These are phyloP conservation scores for Ligdia adustata DNA, from an alignment of 2,888 invertebrate genomes.

Conservation along the genomic window DNA sequence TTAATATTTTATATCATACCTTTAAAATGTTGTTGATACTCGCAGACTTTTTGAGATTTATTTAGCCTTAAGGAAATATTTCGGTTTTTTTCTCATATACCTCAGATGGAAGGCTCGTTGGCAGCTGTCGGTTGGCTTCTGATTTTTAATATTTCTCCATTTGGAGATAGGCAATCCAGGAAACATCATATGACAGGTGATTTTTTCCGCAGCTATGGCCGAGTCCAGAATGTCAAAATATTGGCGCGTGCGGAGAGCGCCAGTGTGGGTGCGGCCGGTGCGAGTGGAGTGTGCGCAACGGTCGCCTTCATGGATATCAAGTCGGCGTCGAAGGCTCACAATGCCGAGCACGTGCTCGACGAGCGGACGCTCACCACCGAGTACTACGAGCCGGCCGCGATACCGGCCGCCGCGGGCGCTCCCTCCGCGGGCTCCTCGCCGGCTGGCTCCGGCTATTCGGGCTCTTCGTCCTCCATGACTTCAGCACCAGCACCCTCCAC, in stretches of 20 bases:
- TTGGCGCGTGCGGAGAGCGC: slow-evolving; percentile 87
- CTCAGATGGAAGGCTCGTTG: too few species aligned
- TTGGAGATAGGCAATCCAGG: too few species aligned
- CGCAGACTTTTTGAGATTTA: too few species aligned
- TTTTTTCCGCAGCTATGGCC: slow-evolving; percentile 91
- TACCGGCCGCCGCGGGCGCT: slow-evolving; percentile 85
- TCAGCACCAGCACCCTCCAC: slow-evolving; percentile 71
- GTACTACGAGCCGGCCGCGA: slow-evolving; percentile 94
- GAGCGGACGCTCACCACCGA: slow-evolving; percentile 94
- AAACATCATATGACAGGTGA: too few species aligned
- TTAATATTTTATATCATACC: too few species aligned
- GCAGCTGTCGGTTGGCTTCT: too few species aligned
- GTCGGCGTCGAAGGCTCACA: slow-evolving; percentile 97
- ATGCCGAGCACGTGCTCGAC: slow-evolving; percentile 94
- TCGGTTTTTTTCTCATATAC: too few species aligned
- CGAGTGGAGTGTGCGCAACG: slow-evolving; percentile 91
- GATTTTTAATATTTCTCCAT: too few species aligned
- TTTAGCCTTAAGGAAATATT: too few species aligned
- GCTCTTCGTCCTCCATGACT: slow-evolving; percentile 85
- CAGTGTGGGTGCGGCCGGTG: slow-evolving; percentile 75
- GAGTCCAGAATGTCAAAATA: slow-evolving; percentile 98
- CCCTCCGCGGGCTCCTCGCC: slow-evolving; percentile 82
- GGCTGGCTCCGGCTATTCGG: slow-evolving; percentile 85
- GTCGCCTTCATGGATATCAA: slow-evolving; percentile 98
- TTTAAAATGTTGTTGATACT: too few species aligned